phyloP scores from a whole-genome alignment of 2,888 invertebrate genomes.

The Cecidostiba fungosa region DNA sequence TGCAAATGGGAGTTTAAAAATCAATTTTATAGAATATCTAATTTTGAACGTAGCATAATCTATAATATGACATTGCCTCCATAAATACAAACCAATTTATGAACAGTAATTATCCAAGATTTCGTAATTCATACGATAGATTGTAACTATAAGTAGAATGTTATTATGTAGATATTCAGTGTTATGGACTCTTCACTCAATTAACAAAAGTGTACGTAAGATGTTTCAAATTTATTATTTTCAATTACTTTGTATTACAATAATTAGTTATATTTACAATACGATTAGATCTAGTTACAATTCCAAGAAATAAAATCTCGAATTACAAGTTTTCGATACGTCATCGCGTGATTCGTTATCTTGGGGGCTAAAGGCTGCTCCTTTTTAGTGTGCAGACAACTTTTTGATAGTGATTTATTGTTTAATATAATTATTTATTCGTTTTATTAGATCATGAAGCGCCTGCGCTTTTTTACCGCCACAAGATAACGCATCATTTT shows the following conservation, averaged over 20 bases:
- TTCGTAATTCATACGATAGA: neutral
- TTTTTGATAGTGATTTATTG: constrained; percentile 39
- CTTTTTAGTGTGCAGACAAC: constrained; percentile 45
- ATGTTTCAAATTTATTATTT: constrained; percentile 62
- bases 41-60: neutral
- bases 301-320: constrained; percentile 55
- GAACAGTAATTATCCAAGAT: too few relatives aligned
- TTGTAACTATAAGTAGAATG: neutral
- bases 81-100: too few relatives aligned
- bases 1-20: neutral
- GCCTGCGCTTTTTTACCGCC: constrained; percentile 50
- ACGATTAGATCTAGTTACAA: constrained; percentile 59
- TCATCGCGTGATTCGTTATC: constrained; percentile 39
- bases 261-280: constrained; percentile 64
- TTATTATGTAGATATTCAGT: neutral
- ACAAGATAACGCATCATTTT: constrained; percentile 51
- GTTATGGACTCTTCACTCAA: constrained; percentile 41
- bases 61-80: neutral
- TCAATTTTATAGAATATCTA: neutral
- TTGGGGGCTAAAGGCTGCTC: constrained; percentile 42
- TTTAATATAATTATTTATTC: constrained; percentile 36
- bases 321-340: constrained; percentile 55
- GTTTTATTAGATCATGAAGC: constrained; percentile 32
- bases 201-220: constrained; percentile 52
- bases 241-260: constrained; percentile 64